Percentiles rank a stretch among this genome's conserved stretches.
Evolutionary conservation across 2,888 invertebrate species (phyloP).

Genomic region (Stramonita haemastoma): DNA sequence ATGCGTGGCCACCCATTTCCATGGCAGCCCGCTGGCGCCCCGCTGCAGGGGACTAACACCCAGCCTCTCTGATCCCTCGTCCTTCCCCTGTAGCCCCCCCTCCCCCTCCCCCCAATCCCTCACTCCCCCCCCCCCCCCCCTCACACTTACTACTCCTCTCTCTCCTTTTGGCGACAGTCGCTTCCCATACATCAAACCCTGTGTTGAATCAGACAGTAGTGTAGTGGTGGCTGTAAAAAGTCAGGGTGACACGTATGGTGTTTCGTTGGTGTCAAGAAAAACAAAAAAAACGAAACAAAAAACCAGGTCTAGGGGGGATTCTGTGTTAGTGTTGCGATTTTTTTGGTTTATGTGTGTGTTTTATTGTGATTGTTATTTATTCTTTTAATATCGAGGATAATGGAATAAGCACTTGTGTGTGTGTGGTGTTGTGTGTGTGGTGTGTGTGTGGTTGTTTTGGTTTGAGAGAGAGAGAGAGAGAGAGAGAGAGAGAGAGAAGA

Average conservation of each 20-base stretch:
- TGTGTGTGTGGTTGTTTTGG: no score
- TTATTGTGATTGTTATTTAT: no score
- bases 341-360: no score
- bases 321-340: no score
- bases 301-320: no score
- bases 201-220: background rate
- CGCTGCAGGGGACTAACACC: background rate
- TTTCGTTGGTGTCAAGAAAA: background rate
- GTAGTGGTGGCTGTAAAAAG: background rate
- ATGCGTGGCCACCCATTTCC: slow-evolving; percentile 18
- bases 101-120: background rate
- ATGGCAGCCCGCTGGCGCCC: background rate
- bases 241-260: background rate
- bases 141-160: no score
- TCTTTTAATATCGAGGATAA: no score
- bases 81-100: no score
- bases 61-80: background rate
- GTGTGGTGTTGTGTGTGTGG: no score
- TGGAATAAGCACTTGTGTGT: no score
- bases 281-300: background rate
- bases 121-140: background rate
- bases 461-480: background rate
- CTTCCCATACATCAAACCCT: background rate
- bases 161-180: slow-evolving; percentile 9
- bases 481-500: background rate